A percentile compares a stretch with the other conserved stretches of the same genome.
Evolutionary conservation across 2,113 vertebrate genomes (phyloP).

Genomic region (Haemorhous mexicanus): DNA sequence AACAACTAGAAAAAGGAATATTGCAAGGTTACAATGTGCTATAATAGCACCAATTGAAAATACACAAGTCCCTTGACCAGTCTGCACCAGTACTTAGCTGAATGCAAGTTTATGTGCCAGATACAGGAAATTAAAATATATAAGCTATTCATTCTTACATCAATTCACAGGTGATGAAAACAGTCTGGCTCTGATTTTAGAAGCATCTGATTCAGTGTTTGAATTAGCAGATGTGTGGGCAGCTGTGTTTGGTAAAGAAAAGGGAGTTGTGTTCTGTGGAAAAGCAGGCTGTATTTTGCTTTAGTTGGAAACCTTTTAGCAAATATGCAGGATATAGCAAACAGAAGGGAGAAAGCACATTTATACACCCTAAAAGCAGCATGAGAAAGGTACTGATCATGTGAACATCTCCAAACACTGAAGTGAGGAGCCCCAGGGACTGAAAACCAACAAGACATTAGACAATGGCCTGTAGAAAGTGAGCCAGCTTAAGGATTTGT

Average conservation of each 20-base stretch:
- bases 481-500: not conserved
- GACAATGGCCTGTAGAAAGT: not conserved
- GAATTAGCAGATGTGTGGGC: not conserved
- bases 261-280: not conserved
- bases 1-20: not conserved
- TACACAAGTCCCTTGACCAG: too few species aligned
- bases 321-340: not conserved
- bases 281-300: not conserved
- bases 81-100: not conserved
- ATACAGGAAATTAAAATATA: not conserved
- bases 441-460: not conserved
- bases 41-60: not conserved
- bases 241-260: not conserved
- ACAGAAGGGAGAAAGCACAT: not conserved
- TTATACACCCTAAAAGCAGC: not conserved
- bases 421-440: not conserved
- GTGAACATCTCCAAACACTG: not conserved
- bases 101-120: not conserved
- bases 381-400: not conserved
- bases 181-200: not conserved
- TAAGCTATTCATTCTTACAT: not conserved
- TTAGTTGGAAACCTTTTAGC: not conserved
- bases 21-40: not conserved
- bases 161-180: not conserved
- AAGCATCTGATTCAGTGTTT: not conserved